These are phyloP conservation scores for Sebastolobus altivelis DNA, from an alignment of 2,797 vertebrate genomes.

Conservation along the genomic window DNA sequence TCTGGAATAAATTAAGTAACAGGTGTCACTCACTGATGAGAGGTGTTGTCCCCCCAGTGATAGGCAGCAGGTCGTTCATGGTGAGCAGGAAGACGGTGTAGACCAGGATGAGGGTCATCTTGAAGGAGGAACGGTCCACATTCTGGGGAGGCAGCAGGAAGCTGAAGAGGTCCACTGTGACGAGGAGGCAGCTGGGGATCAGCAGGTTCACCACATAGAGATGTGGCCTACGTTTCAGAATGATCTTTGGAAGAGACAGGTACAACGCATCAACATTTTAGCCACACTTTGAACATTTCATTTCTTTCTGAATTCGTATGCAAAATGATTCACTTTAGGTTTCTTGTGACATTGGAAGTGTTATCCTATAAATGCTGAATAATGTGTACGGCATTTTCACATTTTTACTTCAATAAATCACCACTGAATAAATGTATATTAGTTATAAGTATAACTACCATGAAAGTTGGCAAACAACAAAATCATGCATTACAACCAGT, in stretches of 20 bases:
- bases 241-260: constrained; percentile 57
- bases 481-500: too few relatives aligned
- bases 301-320: not conserved
- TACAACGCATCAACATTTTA: not conserved
- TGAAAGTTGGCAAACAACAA: too few relatives aligned
- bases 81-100: constrained; percentile 87
- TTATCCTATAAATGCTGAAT: too few relatives aligned
- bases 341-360: not conserved
- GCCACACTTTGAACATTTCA: not conserved
- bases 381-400: too few relatives aligned
- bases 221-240: constrained; percentile 61
- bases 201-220: constrained; percentile 83
- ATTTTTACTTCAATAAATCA: too few relatives aligned
- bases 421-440: too few relatives aligned
- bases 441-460: too few relatives aligned
- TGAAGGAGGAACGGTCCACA: constrained; percentile 81
- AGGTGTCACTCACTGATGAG: constrained; percentile 77
- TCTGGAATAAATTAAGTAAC: not conserved
- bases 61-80: constrained; percentile 84
- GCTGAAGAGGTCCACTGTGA: constrained; percentile 85
- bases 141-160: constrained; percentile 84
- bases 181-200: constrained; percentile 85
- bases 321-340: not conserved
- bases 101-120: constrained; percentile 88
- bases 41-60: constrained; percentile 76